Evolutionary conservation across 2,113 vertebrate species (phyloP), one percentile per base, ranked within the genome.

Genomic region (Ctenodactylus gundi): DNA sequence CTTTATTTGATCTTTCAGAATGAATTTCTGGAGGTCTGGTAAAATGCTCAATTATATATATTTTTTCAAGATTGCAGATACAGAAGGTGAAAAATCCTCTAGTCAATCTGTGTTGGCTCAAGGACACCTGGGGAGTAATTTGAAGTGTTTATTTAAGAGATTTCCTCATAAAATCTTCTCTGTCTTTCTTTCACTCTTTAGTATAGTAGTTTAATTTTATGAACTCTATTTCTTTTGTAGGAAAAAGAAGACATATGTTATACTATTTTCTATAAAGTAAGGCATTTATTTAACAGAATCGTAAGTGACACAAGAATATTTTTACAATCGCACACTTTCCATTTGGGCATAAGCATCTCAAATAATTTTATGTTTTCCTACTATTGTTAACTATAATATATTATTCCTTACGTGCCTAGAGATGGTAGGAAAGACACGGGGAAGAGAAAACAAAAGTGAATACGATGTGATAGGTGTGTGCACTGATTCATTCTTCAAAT

Each of bases 71-170:
- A 88, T 29, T 90, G 31, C 12, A 80, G 15, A 55, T 67, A 53
- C 39, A 39, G 57, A 65, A 88, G 18, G 29, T 73, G 46, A 82
- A 88, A 75, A 92, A 88, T 20, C 0, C 18, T 64, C 55, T 70
- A 39, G 70, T 55, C 81, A 92, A 76, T 90, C 58, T 81, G 34
- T 64, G 53, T 57, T 93, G 51, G 46, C 41, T 80, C 4, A 25
- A 77, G 53, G 20, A 46, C 14, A 88, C 53, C 58, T 85, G 85
- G 23, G 14, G 67, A 88, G 75, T 80, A 88, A 96, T 85, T 85
- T 93, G 77, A 97, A 75, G 39, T 88, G 31, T 95, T 88, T 92
- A 80, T 93, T 95, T 96, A 85, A 95, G 87, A 73, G 15, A 49
- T 73, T 82, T 8, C 7, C 13, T 86, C 49, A 73, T 75, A 88